phyloP scores from a whole-genome alignment of 1,140 invertebrate species.

The Choristoneura fumiferana region DNA sequence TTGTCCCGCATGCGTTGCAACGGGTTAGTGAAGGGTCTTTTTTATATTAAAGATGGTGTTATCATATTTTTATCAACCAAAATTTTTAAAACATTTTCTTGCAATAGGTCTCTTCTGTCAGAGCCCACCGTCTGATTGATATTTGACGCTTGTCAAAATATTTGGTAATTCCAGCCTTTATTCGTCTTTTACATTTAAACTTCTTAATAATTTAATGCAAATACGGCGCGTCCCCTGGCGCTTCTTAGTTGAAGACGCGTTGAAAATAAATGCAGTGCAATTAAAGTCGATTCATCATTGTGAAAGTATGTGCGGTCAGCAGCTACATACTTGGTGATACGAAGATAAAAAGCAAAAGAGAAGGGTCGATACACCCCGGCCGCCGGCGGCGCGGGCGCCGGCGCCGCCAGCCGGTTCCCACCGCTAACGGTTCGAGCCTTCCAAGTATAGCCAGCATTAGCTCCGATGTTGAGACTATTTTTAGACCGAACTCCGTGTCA shows the following conservation, averaged over 20 bases:
- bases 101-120: too few relatives aligned
- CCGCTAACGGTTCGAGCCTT: slow-evolving; percentile 57
- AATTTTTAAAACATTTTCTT: too few relatives aligned
- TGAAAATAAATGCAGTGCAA: background rate
- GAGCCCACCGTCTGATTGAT: too few relatives aligned
- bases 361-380: slow-evolving; percentile 48
- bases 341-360: slow-evolving; percentile 45
- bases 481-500: slow-evolving; percentile 49
- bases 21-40: too few relatives aligned
- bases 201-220: too few relatives aligned
- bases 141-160: too few relatives aligned
- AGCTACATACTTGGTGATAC: slow-evolving; percentile 1
- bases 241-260: too few relatives aligned
- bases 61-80: too few relatives aligned
- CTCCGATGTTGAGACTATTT: slow-evolving; percentile 47
- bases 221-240: too few relatives aligned
- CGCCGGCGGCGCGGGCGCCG: slow-evolving; percentile 34
- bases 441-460: slow-evolving; percentile 61
- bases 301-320: slow-evolving; percentile 6
- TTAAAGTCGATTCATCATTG: background rate
- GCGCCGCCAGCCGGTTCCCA: slow-evolving; percentile 56
- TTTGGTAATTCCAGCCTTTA: too few relatives aligned
- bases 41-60: too few relatives aligned
- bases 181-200: too few relatives aligned
- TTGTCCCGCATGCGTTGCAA: background rate